Conservation (phyloP, 64 coral and sea anemone genomes). For the Dendrophyllia cribrosa region DNA sequence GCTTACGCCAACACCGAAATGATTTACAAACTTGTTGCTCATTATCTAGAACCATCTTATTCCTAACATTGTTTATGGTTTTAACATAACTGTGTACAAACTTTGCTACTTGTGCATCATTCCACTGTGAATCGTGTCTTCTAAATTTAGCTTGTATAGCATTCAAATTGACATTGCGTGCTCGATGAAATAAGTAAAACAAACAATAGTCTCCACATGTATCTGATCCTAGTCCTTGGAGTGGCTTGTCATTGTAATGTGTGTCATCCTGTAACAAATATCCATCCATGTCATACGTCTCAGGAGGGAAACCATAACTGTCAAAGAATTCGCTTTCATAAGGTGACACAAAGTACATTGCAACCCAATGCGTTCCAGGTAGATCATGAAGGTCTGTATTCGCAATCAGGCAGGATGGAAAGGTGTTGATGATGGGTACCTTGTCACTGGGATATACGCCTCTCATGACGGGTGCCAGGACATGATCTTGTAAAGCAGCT, state of each 20-base stretch:
- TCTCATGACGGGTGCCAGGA: neutral
- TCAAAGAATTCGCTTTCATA: too few relatives aligned
- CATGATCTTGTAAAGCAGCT: neutral
- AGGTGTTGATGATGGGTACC: too few relatives aligned
- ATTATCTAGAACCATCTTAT: too few relatives aligned
- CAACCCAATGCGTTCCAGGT: slow-evolving; percentile 35
- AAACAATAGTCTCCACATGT: slow-evolving; percentile 35
- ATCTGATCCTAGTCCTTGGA: neutral
- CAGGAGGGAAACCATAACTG: too few relatives aligned
- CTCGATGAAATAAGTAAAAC: slow-evolving; percentile 10
- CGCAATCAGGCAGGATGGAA: too few relatives aligned
- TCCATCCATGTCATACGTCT: too few relatives aligned
- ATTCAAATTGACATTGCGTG: neutral
- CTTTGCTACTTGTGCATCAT: neutral
- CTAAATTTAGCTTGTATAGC: neutral
- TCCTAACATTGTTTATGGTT: neutral
- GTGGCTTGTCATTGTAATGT: neutral
- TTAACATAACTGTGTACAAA: neutral
- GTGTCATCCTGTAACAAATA: neutral
- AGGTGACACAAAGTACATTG: neutral
- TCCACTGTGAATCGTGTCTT: neutral
- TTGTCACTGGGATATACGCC: too few relatives aligned
- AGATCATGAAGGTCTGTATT: slow-evolving; percentile 4
- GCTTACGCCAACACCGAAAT: too few relatives aligned
- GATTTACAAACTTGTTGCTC: too few relatives aligned